These are phyloP conservation scores for Cotesia glomerata DNA, from an alignment of 1,140 invertebrate species.

Conservation along the genomic window DNA sequence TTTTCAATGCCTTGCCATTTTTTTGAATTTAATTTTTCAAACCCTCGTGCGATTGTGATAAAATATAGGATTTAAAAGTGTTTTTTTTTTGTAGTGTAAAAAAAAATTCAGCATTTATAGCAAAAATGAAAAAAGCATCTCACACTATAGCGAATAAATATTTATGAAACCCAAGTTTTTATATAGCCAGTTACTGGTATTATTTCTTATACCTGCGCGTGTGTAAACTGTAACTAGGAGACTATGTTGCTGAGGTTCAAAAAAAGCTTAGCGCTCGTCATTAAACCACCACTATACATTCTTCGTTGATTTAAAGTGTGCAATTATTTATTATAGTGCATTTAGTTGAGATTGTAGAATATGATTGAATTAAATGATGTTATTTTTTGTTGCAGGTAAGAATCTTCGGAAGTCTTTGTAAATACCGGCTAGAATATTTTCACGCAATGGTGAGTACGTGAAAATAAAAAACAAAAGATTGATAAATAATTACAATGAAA, in stretches of 20 bases:
- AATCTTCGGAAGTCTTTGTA: conserved; percentile 41
- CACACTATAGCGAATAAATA: conserved; percentile 44
- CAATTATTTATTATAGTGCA: conserved; percentile 24
- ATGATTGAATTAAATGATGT: conserved; percentile 25
- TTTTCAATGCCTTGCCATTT: too few relatives aligned
- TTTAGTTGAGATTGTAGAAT: conserved; percentile 10
- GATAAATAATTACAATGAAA: not conserved
- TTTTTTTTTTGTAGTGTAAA: too few relatives aligned
- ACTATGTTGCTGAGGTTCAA: not conserved
- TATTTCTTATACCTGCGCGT: conserved; percentile 37
- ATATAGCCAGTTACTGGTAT: conserved; percentile 6
- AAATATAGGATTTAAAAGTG: too few relatives aligned
- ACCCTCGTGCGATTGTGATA: too few relatives aligned
- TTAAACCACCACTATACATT: conserved; percentile 4
- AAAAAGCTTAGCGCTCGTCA: not conserved
- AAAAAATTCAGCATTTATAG: not conserved
- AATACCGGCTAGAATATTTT: conserved; percentile 26
- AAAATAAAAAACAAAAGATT: not conserved
- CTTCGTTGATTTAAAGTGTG: not conserved
- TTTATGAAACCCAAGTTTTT: conserved; percentile 41
- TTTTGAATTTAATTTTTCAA: too few relatives aligned
- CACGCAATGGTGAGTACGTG: conserved; percentile 23
- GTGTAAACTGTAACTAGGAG: conserved; percentile 17
- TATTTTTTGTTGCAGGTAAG: conserved; percentile 50
- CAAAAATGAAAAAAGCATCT: conserved; percentile 4